Conservation (phyloP, 2,113 vertebrate genomes). For the Engystomops pustulosus region DNA sequence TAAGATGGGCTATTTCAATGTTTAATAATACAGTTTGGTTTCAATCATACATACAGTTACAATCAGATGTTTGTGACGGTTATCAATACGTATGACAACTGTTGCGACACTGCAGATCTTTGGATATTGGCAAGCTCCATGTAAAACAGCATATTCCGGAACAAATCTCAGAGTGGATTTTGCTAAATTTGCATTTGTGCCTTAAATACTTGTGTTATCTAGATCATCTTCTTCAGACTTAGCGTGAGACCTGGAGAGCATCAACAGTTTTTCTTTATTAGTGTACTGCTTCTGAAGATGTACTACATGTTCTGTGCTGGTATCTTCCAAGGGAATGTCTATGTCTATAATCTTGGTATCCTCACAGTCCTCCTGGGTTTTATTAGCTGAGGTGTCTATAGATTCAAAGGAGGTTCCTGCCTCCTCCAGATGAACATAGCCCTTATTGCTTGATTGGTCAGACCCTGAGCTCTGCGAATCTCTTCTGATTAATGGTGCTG, state of each 20-base stretch:
- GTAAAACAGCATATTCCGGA: slow-evolving; percentile 55
- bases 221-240: slow-evolving; percentile 70
- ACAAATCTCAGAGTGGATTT: slow-evolving; percentile 24
- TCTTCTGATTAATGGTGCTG: slow-evolving; percentile 69
- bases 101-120: slow-evolving; percentile 75
- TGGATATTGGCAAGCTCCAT: slow-evolving; percentile 70
- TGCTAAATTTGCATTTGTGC: slow-evolving; percentile 16
- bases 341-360: slow-evolving; percentile 58
- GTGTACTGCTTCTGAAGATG: slow-evolving; percentile 76
- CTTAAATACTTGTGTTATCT: slow-evolving; percentile 74
- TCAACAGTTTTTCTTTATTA: slow-evolving; percentile 84
- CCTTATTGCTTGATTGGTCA: slow-evolving; percentile 87
- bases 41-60: slow-evolving; percentile 74
- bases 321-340: slow-evolving; percentile 66
- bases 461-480: slow-evolving; percentile 84
- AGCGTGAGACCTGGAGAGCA: slow-evolving; percentile 79
- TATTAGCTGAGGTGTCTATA: slow-evolving; percentile 68
- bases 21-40: slow-evolving; percentile 76
- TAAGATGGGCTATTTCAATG: slow-evolving; percentile 64
- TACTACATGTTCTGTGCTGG: slow-evolving; percentile 63
- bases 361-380: slow-evolving; percentile 71
- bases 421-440: slow-evolving; percentile 89
- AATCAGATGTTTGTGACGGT: slow-evolving; percentile 70
- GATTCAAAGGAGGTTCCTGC: slow-evolving; percentile 86
- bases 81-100: slow-evolving; percentile 63